Evolutionary conservation across 2,888 invertebrate genomes (phyloP), one percentile per base, ranked within the genome.

Genomic region (Sphecodes monilicornis): DNA sequence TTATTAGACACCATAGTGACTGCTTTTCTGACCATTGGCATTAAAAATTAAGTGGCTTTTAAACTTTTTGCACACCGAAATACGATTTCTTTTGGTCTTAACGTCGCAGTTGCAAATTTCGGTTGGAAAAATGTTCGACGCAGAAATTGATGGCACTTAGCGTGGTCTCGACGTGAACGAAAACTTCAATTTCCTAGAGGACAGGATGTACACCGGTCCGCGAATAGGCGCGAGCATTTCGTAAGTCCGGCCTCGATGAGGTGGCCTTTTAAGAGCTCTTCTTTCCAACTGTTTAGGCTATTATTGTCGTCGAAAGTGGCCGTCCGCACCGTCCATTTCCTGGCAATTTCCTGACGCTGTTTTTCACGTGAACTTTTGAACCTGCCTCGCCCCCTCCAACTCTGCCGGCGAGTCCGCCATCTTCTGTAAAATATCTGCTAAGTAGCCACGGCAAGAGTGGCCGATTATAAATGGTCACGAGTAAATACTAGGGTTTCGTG

Each of bases 341-440:
- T 93, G 90, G 93, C 93, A 94, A 94, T 94, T 93, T 94, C 93
- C 93, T 93, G 92, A 89, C 89, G 93, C 92, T 93, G 92, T 93
- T 93, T 93, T 93, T 93, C 93, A 93, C 89, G 90, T 88, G 90
- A 93, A 93, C 93, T 94, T 93, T 93, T 92, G 90, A 93, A 91
- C 89, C 82, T 82, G 84, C 74, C 78, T 86, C 74, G 1, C 11
- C 11, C 11, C 41, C 10, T 76, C 86, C 75, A 80, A 74, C 5
- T 13, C 4, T 11, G 10, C n/a, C 39, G 3, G 71, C 72, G 18
- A 22, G n/a, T 50, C 32, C 43, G 77, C 43, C 85, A 76, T 84
- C 87, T 90, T 90, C 85, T 87, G 90, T 92, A 91, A 93, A 93
- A 93, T 93, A 93, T 92, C 91, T 89, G 88, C 92, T 93, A 93